Base-by-base conservation (phyloP, 2,888 invertebrate species). In the Cerastis rubricosa region DNA sequence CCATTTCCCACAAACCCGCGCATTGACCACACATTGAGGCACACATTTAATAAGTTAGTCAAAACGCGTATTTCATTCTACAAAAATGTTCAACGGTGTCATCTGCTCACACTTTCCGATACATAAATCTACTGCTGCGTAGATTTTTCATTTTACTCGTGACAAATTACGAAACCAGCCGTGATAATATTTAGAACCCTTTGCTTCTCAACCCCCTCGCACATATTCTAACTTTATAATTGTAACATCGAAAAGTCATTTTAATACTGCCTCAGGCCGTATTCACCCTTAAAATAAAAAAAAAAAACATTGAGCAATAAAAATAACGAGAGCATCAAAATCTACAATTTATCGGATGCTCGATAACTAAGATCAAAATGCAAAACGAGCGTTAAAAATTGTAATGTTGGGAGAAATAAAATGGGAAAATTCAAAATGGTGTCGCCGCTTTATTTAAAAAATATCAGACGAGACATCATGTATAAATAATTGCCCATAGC, bases 241-340 rank as follows among this genome's bases (percentile, higher is more conserved):
- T 84, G 72, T 64, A 12, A 17, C 71, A 66, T 74, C 59, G 54
- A 64, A 77, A 64, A 77, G 57, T 81, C 68, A 81, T 84, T 81
- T 74, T 49, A 64, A 66, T 54, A 71, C 49, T 54, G 85, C 83
- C 82, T 47, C 3, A 61, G 69, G 83, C 63, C 5, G 43, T 40
- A 22, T 57, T 64, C 68, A 71, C 83, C 81, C 82, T 74, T 29
- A 63, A 22, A 7, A 17, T 71, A n/a, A 25, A 22, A 49, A 40
- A 74, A n/a, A n/a, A 72, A 69, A 71, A 51, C 51, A 64, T 67
- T 74, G 25, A 74, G 66, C 45, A 66, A 72, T 69, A 57, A 80
- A 80, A 71, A 80, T 80, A 69, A 69, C 19, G 72, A 69, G 63
- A 68, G 49, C 61, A 74, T 68, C 51, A 29, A 81, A 76, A 45